A percentile compares a stretch with the other conserved stretches of the same genome.
These are phyloP conservation scores for Aleiodes leptofemur DNA, from an alignment of 2,888 invertebrate genomes.

Conservation along the genomic window DNA sequence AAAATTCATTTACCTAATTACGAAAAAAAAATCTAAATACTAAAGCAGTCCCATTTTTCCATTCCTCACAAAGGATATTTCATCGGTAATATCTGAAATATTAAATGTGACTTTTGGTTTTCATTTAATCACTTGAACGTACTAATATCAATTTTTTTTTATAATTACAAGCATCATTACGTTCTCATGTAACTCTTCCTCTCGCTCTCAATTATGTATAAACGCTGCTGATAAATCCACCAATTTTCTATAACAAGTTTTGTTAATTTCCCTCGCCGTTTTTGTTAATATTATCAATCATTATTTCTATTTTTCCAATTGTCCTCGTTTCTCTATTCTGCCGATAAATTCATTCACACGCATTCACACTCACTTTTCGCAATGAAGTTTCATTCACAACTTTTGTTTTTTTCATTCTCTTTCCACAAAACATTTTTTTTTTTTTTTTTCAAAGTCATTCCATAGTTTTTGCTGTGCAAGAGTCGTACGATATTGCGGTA, in stretches of 20 bases:
- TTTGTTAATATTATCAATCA: slow-evolving; percentile 46
- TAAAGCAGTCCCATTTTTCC: slow-evolving; percentile 60
- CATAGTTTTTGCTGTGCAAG: slow-evolving; percentile 67
- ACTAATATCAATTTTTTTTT: slow-evolving; percentile 73
- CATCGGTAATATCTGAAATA: slow-evolving; percentile 73
- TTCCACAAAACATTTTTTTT: slow-evolving; percentile 49
- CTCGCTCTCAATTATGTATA: slow-evolving; percentile 62
- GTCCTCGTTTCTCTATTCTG: slow-evolving; percentile 49
- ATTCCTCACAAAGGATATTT: slow-evolving; percentile 63
- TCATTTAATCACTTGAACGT: slow-evolving; percentile 72
- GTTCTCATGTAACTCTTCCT: slow-evolving; percentile 66
- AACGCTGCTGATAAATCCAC: slow-evolving; percentile 35
- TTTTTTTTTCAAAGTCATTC: slow-evolving; percentile 48
- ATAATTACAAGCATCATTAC: slow-evolving; percentile 75
- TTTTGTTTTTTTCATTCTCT: slow-evolving; percentile 45
- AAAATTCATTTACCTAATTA: slow-evolving; percentile 58
- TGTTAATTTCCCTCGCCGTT: slow-evolving; percentile 41
- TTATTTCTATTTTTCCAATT: slow-evolving; percentile 48
- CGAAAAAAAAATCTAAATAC: slow-evolving; percentile 65
- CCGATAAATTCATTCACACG: slow-evolving; percentile 20
- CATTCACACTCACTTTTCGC: slow-evolving; percentile 49
- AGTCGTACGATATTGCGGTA: slow-evolving; percentile 72
- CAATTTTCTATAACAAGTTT: slow-evolving; percentile 20
- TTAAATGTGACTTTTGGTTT: slow-evolving; percentile 66
- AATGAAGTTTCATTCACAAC: slow-evolving; percentile 42